A percentile compares a stretch with the other conserved stretches of the same genome.
phyloP scores from a whole-genome alignment of 2,797 vertebrate genomes.

The Hoplostethus mediterraneus region DNA sequence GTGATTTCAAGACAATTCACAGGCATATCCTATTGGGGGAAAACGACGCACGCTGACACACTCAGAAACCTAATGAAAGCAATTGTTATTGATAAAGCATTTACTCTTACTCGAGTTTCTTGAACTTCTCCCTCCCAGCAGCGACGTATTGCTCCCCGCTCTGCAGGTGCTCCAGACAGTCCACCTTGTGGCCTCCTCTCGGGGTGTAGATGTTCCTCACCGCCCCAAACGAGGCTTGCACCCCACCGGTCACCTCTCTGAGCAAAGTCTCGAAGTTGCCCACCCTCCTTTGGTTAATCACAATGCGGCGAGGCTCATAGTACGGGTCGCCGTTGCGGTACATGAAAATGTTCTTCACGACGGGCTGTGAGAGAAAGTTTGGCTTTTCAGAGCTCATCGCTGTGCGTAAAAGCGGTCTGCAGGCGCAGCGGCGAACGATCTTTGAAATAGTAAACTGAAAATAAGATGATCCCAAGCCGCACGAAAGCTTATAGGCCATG shows the following conservation, averaged over 20 bases:
- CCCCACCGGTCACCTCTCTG: conserved; percentile 92
- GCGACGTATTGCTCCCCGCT: conserved; percentile 96
- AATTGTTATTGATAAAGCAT: not conserved
- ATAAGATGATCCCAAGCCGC: conserved; percentile 14
- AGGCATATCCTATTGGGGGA: no score
- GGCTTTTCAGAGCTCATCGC: conserved; percentile 82
- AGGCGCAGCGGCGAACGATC: not conserved
- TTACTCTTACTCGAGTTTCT: conserved; percentile 93
- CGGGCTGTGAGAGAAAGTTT: conserved; percentile 90
- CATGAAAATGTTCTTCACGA: conserved; percentile 93
- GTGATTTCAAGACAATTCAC: no score
- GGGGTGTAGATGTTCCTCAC: conserved; percentile 97
- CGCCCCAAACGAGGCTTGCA: conserved; percentile 94
- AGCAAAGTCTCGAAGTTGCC: conserved; percentile 93
- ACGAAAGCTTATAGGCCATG: conserved; percentile 34
- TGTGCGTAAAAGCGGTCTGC: conserved; percentile 42
- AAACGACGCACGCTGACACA: no score
- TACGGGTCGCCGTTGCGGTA: conserved; percentile 95
- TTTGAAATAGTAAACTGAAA: conserved; percentile 16
- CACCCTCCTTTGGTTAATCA: conserved; percentile 93
- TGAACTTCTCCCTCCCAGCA: conserved; percentile 94
- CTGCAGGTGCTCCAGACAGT: conserved; percentile 88
- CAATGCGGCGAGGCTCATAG: conserved; percentile 91
- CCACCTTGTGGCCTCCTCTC: conserved; percentile 89
- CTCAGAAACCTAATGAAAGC: not conserved